Evolutionary conservation across 1,140 invertebrate species (phyloP).

Genomic region (Drosophila watanabei): DNA sequence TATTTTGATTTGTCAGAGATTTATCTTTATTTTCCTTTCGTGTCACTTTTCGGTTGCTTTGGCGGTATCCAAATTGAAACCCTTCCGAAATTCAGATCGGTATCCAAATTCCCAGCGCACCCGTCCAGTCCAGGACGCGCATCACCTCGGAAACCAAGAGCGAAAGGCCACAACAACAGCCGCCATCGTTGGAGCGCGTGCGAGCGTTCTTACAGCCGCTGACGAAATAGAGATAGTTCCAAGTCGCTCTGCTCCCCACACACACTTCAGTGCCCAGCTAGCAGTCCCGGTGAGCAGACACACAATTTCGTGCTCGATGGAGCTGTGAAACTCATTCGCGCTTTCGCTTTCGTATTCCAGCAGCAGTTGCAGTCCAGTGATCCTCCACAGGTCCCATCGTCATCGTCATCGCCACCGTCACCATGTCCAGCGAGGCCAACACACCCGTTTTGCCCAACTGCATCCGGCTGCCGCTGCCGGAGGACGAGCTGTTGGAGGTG

Average conservation of each 20-base stretch:
- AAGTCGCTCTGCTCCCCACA: background rate
- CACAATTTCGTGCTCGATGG: background rate
- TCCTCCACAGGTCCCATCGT: background rate
- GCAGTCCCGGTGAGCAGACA: slow-evolving; percentile 43
- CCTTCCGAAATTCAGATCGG: background rate
- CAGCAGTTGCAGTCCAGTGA: slow-evolving; percentile 13
- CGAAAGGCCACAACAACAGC: slow-evolving; percentile 9
- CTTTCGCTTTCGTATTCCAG: background rate
- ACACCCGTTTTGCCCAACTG: slow-evolving; percentile 81
- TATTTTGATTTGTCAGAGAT: slow-evolving; percentile 11
- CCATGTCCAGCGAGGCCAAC: slow-evolving; percentile 62
- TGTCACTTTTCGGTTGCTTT: slow-evolving; percentile 3
- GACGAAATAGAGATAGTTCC: slow-evolving; percentile 11
- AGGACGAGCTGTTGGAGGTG: slow-evolving; percentile 88
- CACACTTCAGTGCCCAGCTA: slow-evolving; percentile 28
- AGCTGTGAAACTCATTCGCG: background rate
- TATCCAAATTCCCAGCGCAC: background rate
- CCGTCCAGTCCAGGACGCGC: background rate
- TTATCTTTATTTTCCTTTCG: slow-evolving; percentile 8
- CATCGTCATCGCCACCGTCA: slow-evolving; percentile 8
- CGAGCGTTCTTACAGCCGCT: slow-evolving; percentile 6
- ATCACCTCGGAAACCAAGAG: slow-evolving; percentile 7
- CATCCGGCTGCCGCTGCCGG: slow-evolving; percentile 88
- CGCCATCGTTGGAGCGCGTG: slow-evolving; percentile 4
- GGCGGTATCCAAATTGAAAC: slow-evolving; percentile 3